Evolutionary conservation across 53 echinoderm and acorn worm species (phyloP), one percentile per base, ranked within the genome.

Genomic region (Echinarachnius parma): DNA sequence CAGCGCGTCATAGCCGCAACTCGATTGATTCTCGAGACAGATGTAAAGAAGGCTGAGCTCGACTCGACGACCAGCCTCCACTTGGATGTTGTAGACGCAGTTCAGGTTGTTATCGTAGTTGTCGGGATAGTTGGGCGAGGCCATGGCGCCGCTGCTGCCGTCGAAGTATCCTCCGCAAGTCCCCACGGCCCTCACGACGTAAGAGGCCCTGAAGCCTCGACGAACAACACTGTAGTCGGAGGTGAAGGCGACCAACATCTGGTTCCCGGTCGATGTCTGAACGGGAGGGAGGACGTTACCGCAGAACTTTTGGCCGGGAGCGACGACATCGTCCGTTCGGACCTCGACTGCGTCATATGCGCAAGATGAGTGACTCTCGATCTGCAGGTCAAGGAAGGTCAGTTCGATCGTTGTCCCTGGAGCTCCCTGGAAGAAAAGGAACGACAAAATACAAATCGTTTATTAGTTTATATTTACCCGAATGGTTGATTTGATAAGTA

Each of bases 141-240:
- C 64, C 10, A 83, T 50, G 7, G 77, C 56, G 16, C 77, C 83
- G 9, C 46, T 50, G 68, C 24, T 68, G 16, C 33, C 70, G 24
- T 10, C 48, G 31, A 80, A 48, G 46, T 31, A 48, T 59, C 80
- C 80, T 22, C 80, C 80, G 27, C 80, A 80, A 26, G 69, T 32
- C 11, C 69, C 70, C 45, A 32, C 34, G 32, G 16, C 57, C 25
- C 28, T 22, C 64, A 82, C 62, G 45, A 60, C 37, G 16, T 79
- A 79, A 27, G 63, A 35, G 16, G 79, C 85, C 28, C 47, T 60
- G 58, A 84, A 84, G 21, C 85, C 85, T 28, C 79, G 44, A 31
- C 37, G 13, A 31, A 74, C 80, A 13, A 84, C 58, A 37, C 78
- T 78, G 34, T 46, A 62, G 34, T 84, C 85, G 23, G 79, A 70